These are phyloP conservation scores for Mionectes olivaceus DNA, from an alignment of 2,797 vertebrate genomes.

Conservation along the genomic window DNA sequence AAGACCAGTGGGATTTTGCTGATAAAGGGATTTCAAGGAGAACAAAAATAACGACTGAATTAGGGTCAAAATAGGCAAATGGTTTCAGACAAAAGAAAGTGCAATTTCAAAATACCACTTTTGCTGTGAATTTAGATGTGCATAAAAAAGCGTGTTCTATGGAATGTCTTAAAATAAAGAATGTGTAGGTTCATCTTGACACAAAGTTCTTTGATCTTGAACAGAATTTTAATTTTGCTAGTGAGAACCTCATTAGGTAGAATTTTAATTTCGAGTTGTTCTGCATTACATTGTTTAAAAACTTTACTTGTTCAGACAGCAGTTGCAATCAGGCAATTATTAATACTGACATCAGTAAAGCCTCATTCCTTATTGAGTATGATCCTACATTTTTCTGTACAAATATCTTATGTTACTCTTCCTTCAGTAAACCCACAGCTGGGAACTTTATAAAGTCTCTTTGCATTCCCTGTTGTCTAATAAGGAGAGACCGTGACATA, in stretches of 20 bases:
- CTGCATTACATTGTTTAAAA: neutral
- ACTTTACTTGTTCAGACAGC: neutral
- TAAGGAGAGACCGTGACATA: neutral
- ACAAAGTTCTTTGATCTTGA: neutral
- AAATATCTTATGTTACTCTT: neutral
- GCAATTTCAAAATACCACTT: neutral
- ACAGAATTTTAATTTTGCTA: rapidly evolving
- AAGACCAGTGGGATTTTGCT: neutral
- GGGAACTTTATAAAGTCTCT: neutral
- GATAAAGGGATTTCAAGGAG: neutral
- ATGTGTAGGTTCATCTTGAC: neutral
- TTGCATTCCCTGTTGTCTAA: neutral
- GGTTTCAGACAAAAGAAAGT: neutral
- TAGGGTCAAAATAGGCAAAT: neutral
- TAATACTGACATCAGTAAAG: neutral
- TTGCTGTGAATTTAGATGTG: neutral
- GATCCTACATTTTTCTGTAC: neutral
- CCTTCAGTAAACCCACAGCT: neutral
- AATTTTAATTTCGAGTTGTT: neutral
- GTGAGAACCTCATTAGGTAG: neutral
- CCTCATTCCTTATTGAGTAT: neutral
- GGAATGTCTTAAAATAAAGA: neutral
- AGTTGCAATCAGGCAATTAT: neutral
- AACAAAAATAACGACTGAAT: neutral
- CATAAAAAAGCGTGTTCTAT: neutral